These are phyloP conservation scores for Caranx melampygus DNA, from an alignment of 2,113 vertebrate species.

Conservation along the genomic window DNA sequence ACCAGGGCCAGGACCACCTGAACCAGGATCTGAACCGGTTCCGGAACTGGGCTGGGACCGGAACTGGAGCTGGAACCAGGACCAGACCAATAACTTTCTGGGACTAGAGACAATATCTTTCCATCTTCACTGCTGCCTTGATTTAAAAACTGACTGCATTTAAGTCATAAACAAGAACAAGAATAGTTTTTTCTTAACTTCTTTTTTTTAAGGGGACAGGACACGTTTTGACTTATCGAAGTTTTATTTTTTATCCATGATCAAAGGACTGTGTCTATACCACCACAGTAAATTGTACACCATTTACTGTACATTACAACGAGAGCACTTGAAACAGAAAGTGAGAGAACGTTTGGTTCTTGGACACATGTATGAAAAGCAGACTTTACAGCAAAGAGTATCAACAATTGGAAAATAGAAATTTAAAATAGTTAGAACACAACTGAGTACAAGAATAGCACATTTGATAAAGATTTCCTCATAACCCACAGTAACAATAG, in stretches of 20 bases:
- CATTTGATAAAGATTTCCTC: slow-evolving; percentile 80
- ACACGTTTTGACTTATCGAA: slow-evolving; percentile 48
- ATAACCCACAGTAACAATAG: slow-evolving; percentile 79
- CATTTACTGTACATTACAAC: slow-evolving; percentile 83
- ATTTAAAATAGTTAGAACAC: slow-evolving; percentile 85
- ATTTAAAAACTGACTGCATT: background rate
- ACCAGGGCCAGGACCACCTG: no score
- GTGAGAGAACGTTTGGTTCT: slow-evolving; percentile 81
- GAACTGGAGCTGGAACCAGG: no score
- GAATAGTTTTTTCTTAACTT: background rate
- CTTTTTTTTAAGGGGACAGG: background rate
- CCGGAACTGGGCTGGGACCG: no score
- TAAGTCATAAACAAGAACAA: background rate
- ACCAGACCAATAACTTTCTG: background rate
- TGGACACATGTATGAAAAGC: slow-evolving; percentile 86
- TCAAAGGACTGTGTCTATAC: slow-evolving; percentile 82
- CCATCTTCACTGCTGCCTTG: background rate
- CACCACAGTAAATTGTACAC: slow-evolving; percentile 85
- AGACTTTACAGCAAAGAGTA: slow-evolving; percentile 88
- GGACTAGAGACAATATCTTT: background rate
- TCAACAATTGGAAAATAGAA: slow-evolving; percentile 76
- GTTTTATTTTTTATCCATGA: slow-evolving; percentile 83
- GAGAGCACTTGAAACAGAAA: slow-evolving; percentile 83
- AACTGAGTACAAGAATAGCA: slow-evolving; percentile 84
- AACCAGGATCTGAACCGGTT: no score